Evolutionary conservation across 2,113 vertebrate genomes (phyloP).

Genomic region (Chlamydotis undulata): DNA sequence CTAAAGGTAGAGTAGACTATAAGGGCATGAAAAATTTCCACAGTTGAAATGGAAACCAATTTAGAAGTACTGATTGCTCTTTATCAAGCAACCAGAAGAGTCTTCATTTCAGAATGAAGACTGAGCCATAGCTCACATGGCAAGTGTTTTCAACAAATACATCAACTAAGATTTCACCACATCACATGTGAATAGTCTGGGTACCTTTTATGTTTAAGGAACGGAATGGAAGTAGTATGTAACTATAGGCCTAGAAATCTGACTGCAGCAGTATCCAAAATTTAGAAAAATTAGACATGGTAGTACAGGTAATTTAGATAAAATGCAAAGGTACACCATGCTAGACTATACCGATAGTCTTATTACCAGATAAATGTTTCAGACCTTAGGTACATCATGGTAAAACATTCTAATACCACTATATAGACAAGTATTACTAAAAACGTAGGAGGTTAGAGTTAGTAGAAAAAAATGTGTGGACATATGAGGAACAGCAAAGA

Average conservation of each 20-base stretch:
- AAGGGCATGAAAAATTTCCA: not conserved
- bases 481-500: not conserved
- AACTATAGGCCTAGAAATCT: not conserved
- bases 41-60: not conserved
- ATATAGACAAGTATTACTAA: not conserved
- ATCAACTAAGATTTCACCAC: not conserved
- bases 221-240: not conserved
- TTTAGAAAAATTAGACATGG: not conserved
- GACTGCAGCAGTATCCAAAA: not conserved
- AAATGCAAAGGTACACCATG: not conserved
- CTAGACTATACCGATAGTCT: not conserved
- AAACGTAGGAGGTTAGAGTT: not conserved
- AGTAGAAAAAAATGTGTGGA: not conserved
- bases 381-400: not conserved
- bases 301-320: not conserved
- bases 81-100: not conserved
- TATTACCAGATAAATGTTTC: not conserved
- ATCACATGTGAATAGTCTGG: not conserved
- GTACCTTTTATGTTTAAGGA: not conserved
- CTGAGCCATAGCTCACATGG: not conserved
- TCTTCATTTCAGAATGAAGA: not conserved
- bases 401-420: not conserved
- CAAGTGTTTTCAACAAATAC: not conserved
- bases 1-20: not conserved
- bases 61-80: not conserved